Evolutionary conservation across 2,797 vertebrate species (phyloP).

Genomic region (Craterocephalus amniculus): DNA sequence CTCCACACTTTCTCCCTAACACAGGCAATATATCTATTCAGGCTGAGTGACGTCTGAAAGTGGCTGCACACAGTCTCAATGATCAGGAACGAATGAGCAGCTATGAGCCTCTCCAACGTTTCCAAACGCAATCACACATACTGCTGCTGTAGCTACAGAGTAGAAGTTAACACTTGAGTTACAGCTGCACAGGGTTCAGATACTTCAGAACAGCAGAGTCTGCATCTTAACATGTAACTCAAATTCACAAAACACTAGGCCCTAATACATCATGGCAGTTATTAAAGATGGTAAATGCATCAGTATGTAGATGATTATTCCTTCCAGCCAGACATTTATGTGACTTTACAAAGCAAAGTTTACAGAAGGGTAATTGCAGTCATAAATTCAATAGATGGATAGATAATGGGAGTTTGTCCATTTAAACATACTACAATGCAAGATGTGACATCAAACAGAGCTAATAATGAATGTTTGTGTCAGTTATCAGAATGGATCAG

Average conservation of each 20-base stretch:
- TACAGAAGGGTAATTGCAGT: neutral
- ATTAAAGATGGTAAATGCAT: neutral
- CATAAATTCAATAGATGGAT: neutral
- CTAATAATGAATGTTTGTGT: neutral
- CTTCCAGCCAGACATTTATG: neutral
- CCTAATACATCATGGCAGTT: too few species aligned
- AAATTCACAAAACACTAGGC: neutral
- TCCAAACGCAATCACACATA: neutral
- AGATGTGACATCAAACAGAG: conserved; percentile 19
- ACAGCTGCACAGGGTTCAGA: conserved; percentile 9
- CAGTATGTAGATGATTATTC: neutral
- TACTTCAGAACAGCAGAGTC: conserved; percentile 12
- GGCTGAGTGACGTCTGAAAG: conserved; percentile 41
- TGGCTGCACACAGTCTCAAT: conserved; percentile 27
- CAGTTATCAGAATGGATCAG: neutral
- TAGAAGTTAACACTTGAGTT: neutral
- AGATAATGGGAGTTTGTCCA: conserved; percentile 23
- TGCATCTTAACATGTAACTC: conserved; percentile 28
- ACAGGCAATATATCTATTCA: conserved; percentile 36
- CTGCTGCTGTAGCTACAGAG: neutral
- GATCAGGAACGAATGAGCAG: conserved; percentile 37
- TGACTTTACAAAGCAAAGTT: conserved; percentile 12
- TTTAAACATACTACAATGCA: conserved; percentile 30
- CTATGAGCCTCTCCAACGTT: conserved; percentile 11
- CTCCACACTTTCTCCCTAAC: conserved; percentile 14